Base-by-base conservation (phyloP, 2,113 vertebrate species). In the Zapus hudsonius region DNA sequence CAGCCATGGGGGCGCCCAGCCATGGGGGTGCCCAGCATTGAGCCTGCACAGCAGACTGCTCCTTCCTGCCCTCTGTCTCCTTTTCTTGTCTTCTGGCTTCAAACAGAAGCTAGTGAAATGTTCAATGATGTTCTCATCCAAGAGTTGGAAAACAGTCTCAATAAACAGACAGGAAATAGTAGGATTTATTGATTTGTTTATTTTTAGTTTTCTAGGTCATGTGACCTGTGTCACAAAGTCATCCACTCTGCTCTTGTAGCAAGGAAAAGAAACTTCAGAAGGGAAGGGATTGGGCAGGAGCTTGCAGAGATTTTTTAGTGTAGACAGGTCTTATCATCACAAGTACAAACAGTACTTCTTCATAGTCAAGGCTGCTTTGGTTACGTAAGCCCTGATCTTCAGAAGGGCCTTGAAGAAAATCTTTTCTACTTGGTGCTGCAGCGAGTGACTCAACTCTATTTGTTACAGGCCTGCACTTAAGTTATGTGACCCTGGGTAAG, bases 401-500 rank as follows among this genome's bases (percentile, higher is more conserved):
- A 81, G 57, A 31, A 33, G 36, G 73, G 38, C 36, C 44, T 79
- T 33, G 36, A 66, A 69, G 40, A 59, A 87, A 82, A 57, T 40
- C 0, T 72, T 52, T 5, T 12, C 9, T 55, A 15, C 47, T 47
- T 2, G 2, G 11, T 29, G 74, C 70, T 13, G 11, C 23, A 25
- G 10, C 25, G 7, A 0, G 7, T 44, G 23, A 44, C 40, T 42
- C 29, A 59, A 0, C 31, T 76, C 0, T 52, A 16, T 27, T 70
- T 19, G 6, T 74, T 42, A 52, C 29, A 13, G 38, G 74, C 66
- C 7, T 55, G 29, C 15, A 3, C 25, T 61, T 61, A 27, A 64
- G 36, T 72, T 67, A 16, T 19, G 19, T 67, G 59, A 59, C 40
- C 38, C 64, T 42, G 25, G 66, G 6, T 61, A 42, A 69, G 72